Evolutionary conservation across 2,797 vertebrate genomes (phyloP), one percentile per base, ranked within the genome.

Genomic region (Bufotes viridis): DNA sequence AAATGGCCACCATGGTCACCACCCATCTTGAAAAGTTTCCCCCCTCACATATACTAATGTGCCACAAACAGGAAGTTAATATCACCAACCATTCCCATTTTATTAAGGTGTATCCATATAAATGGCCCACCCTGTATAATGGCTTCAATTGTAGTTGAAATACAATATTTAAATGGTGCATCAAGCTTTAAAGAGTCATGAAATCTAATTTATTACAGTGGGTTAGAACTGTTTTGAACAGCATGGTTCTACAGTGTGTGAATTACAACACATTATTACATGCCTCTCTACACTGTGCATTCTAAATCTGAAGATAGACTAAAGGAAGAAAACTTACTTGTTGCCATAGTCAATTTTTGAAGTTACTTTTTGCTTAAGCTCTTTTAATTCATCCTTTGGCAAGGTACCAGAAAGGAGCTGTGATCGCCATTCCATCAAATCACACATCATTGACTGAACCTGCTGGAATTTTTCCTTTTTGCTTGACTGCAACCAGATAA

Each of bases 311-410:
- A 11, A 18, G 18, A 10, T 42, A 13, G 29, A 81, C 7, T 11
- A 11, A 63, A 22, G 18, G 18, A 81, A 84, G 49, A 67, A 42
- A 85, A 57, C 94, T 51, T 96, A 99, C 98, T 96, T 99, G 95
- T 99, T 99, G 65, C 98, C 98, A 2, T 99, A 99, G 93, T 99
- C 98, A 57, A 99, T 99, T 95, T 96, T 99, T 83, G 97, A 99
- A 0, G 98, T 99, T 92, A 99, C 96, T 96, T 99, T 99, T 94
- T 99, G 98, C 91, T 99, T 99, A 78, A 99, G 96, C 90, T 99
- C 98, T 92, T 99, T 99, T 91, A 99, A 96, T 91, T 99, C 98
- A 2, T 99, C 98, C 84, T 96, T 97, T 11, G 98, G 98, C 92
- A 99, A 90, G 0, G 98, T 99, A 83, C 98, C 98, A 0, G 98